These are phyloP conservation scores for Meandrina meandrites DNA, from an alignment of 92 coral and sea anemone species.

Conservation along the genomic window DNA sequence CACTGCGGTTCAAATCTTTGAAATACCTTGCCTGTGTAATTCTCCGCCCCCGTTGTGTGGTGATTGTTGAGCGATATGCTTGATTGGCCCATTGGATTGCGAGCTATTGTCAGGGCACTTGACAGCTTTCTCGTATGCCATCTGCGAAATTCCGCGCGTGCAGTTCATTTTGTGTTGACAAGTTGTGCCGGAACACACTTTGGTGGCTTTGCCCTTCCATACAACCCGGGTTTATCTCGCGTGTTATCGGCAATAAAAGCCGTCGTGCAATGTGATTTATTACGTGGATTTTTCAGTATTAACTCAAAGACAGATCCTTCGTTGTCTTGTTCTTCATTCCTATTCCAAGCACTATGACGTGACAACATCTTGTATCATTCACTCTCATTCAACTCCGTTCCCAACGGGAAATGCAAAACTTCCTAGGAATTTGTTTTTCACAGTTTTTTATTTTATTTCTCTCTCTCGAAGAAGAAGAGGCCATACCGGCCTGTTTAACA, in stretches of 20 bases:
- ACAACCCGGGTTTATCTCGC: slow-evolving; percentile 25
- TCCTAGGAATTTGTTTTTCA: slow-evolving; percentile 26
- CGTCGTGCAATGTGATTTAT: not conserved
- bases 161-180: slow-evolving; percentile 41
- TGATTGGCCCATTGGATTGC: slow-evolving; percentile 62
- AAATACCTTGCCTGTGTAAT: slow-evolving; percentile 62
- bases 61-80: slow-evolving; percentile 42
- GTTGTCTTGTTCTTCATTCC: slow-evolving; percentile 3
- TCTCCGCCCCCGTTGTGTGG: slow-evolving; percentile 74
- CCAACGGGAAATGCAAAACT: slow-evolving; percentile 23
- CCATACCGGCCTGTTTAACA: slow-evolving; percentile 32
- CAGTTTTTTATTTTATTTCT: not conserved
- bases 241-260: slow-evolving; percentile 20
- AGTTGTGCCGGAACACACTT: slow-evolving; percentile 37
- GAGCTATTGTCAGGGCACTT: slow-evolving; percentile 27
- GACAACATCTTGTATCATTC: slow-evolving; percentile 13
- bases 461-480: not conserved
- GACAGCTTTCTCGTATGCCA: slow-evolving; percentile 39
- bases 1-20: slow-evolving; percentile 68
- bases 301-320: not conserved
- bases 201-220: not conserved
- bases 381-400: not conserved
- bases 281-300: not conserved
- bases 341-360: not conserved
- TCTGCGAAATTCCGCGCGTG: slow-evolving; percentile 69